A percentile compares a stretch with the other conserved stretches of the same genome.
Conservation (phyloP, 2,888 invertebrate species). For the Copidosoma aretas region DNA sequence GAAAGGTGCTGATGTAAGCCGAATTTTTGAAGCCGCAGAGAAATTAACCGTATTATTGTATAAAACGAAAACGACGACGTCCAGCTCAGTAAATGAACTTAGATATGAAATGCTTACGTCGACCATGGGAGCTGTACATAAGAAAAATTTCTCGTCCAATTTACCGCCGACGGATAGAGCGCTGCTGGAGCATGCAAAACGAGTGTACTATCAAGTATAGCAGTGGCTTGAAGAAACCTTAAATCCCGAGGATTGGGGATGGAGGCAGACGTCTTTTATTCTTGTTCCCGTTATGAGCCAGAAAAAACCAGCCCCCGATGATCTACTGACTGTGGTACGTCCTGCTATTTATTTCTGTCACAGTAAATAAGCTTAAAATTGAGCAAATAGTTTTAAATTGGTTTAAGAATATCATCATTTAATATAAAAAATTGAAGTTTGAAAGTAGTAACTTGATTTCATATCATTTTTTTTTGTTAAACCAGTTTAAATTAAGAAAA, state of each 20-base stretch:
- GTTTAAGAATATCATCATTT: no score
- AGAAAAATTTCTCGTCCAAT: neutral
- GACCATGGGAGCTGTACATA: conserved; percentile 1
- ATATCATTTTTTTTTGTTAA: no score
- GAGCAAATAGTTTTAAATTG: neutral
- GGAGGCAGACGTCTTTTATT: conserved; percentile 26
- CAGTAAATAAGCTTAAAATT: conserved; percentile 26
- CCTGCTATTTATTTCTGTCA: no score
- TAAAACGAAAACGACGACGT: neutral
- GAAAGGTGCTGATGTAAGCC: conserved; percentile 15
- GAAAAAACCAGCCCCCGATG: conserved; percentile 21
- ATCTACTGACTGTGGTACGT: conserved; percentile 27
- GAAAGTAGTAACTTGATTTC: no score
- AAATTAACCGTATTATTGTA: conserved; percentile 1
- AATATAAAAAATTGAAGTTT: no score
- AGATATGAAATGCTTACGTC: conserved; percentile 2
- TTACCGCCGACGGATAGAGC: conserved; percentile 17
- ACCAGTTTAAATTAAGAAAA: no score
- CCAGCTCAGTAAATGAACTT: neutral
- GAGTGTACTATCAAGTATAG: conserved; percentile 23
- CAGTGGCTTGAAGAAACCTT: conserved; percentile 16
- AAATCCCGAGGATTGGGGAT: conserved; percentile 20
- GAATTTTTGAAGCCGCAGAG: conserved; percentile 6
- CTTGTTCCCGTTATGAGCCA: conserved; percentile 37
- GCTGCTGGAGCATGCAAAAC: conserved; percentile 12